These are phyloP conservation scores for Rapana venosa DNA, from an alignment of 2,888 invertebrate species.

Conservation along the genomic window DNA sequence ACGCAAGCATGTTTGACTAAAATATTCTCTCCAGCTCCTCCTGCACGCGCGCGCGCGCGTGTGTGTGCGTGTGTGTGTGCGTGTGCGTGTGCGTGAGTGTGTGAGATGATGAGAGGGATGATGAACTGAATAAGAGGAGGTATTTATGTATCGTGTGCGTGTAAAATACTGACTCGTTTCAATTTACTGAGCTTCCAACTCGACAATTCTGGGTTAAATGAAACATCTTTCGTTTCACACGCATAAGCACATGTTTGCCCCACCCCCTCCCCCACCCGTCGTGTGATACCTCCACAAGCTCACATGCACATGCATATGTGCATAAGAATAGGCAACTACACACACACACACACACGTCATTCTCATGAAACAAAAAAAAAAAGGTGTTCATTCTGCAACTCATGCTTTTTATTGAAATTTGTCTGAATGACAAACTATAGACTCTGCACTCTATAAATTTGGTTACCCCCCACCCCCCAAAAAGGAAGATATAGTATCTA, in stretches of 20 bases:
- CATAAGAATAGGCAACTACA: neutral
- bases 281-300: neutral
- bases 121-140: neutral
- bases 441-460: neutral
- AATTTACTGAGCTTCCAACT: neutral
- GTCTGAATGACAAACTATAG: neutral
- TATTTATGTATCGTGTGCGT: neutral
- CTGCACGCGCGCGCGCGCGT: neutral
- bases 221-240: neutral
- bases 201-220: neutral
- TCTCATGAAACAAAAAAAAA: too few relatives aligned
- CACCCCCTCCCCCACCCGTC: neutral
- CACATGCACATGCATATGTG: neutral
- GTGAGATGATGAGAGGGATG: neutral
- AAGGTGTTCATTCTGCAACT: too few relatives aligned
- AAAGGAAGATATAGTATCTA: neutral
- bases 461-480: neutral
- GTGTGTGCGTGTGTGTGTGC: conserved; percentile 2
- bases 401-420: neutral
- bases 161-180: neutral
- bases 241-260: neutral
- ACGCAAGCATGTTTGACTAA: too few relatives aligned
- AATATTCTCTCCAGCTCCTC: neutral
- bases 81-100: conserved; percentile 8
- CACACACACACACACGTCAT: neutral